These are phyloP conservation scores for Phaedon cochleariae DNA, from an alignment of 2,888 invertebrate species.

Conservation along the genomic window DNA sequence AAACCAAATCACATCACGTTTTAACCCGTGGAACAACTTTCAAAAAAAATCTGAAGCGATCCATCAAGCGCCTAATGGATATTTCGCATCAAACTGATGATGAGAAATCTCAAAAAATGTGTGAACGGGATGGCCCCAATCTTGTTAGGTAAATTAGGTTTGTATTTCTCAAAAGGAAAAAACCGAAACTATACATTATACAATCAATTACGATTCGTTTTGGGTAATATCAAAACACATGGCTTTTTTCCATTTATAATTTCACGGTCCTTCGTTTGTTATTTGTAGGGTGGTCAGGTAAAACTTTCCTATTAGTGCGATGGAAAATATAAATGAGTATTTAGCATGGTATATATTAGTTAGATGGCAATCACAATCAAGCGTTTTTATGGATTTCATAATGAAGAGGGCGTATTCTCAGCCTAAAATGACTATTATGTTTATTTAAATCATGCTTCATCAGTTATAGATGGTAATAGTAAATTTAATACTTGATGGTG, in stretches of 20 bases:
- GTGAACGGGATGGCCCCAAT: background rate
- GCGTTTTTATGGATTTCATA: constrained; percentile 6
- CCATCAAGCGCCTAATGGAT: background rate
- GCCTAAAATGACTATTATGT: background rate
- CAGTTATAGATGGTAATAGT: background rate
- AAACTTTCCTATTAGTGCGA: constrained; percentile 11
- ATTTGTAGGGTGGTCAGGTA: constrained; percentile 30
- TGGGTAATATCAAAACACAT: constrained; percentile 41
- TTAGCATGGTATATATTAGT: constrained; percentile 1
- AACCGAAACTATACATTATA: constrained; percentile 24
- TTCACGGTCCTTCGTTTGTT: constrained; percentile 37
- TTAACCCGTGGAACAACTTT: background rate
- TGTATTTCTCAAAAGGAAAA: constrained; percentile 11
- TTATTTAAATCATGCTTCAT: background rate
- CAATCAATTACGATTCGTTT: constrained; percentile 45
- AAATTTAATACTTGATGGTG: background rate
- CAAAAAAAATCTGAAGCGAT: no score
- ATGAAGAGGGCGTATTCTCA: background rate
- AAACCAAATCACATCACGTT: background rate
- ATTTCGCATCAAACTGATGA: background rate
- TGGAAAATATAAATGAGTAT: constrained; percentile 8
- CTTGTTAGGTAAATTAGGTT: constrained; percentile 10
- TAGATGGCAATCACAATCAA: background rate
- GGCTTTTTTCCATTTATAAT: constrained; percentile 41
- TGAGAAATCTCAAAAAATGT: background rate